These are phyloP conservation scores for Mamestra brassicae DNA, from an alignment of 2,888 invertebrate genomes.

Conservation along the genomic window DNA sequence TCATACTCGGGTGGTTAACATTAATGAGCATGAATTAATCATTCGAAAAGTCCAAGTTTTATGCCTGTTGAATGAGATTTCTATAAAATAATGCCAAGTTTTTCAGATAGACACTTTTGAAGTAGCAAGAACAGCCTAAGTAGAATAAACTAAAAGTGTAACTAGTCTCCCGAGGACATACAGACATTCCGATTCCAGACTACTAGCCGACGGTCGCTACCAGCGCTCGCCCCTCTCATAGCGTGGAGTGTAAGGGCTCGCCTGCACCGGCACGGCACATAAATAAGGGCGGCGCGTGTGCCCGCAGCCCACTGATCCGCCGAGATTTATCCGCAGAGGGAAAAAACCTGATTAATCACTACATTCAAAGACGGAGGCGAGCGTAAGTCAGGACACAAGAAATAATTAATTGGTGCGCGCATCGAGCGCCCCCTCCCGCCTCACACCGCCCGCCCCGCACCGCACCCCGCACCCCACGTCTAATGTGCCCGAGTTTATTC, in stretches of 20 bases:
- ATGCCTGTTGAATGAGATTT: too few relatives aligned
- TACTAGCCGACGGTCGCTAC: conserved; percentile 24
- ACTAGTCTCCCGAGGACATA: too few relatives aligned
- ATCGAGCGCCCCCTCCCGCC: conserved; percentile 31
- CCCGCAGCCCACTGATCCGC: conserved; percentile 59
- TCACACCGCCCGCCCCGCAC: conserved; percentile 8
- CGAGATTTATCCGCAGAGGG: conserved; percentile 77
- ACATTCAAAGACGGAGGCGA: conserved; percentile 83
- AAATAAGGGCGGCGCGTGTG: conserved; percentile 69
- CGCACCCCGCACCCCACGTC: conserved; percentile 57
- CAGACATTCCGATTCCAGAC: neutral
- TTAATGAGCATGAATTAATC: too few relatives aligned
- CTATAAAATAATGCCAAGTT: too few relatives aligned
- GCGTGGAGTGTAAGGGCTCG: conserved; percentile 41
- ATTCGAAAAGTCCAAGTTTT: too few relatives aligned
- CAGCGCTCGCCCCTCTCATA: conserved; percentile 52
- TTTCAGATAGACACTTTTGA: too few relatives aligned
- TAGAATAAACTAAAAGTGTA: too few relatives aligned
- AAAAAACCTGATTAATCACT: conserved; percentile 87
- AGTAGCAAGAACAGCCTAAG: too few relatives aligned
- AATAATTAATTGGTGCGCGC: conserved; percentile 81
- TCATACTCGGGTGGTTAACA: too few relatives aligned
- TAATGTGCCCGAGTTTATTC: conserved; percentile 73
- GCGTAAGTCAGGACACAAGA: conserved; percentile 84
- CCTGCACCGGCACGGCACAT: conserved; percentile 64